Evolutionary conservation across 2,113 vertebrate species (phyloP).

Genomic region (Dipodomys merriami): DNA sequence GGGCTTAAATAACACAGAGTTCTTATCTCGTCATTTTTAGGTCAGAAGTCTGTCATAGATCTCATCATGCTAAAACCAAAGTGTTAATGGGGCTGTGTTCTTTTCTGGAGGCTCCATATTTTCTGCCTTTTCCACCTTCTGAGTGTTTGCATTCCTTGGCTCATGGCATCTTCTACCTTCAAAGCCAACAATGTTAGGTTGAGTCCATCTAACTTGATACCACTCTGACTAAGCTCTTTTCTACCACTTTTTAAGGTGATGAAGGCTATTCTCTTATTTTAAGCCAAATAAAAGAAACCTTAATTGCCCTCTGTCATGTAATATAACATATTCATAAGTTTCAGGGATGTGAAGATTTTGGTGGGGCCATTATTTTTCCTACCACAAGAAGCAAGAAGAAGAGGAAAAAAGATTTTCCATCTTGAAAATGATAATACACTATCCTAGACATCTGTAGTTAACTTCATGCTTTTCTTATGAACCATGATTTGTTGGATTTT

Average conservation of each 20-base stretch:
- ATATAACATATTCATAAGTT: not conserved
- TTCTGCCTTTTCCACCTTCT: not conserved
- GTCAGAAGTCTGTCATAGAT: not conserved
- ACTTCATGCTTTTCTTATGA: not conserved
- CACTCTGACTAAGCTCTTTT: not conserved
- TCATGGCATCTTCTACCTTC: not conserved
- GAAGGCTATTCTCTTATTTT: not conserved
- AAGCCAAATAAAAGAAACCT: not conserved
- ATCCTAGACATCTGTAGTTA: constrained; percentile 2
- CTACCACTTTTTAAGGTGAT: not conserved
- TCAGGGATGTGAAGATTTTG: not conserved
- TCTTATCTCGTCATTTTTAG: not conserved
- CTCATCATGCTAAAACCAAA: not conserved
- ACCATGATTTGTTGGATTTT: not conserved
- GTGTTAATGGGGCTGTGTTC: not conserved
- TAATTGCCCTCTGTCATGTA: not conserved
- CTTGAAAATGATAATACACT: not conserved
- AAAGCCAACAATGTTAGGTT: not conserved
- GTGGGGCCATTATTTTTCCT: not conserved
- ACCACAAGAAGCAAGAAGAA: not conserved
- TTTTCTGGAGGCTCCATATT: not conserved
- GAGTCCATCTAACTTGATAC: not conserved
- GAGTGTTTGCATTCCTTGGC: not conserved
- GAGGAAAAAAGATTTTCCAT: not conserved
- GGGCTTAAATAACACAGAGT: not conserved